A percentile compares a stretch with the other conserved stretches of the same genome.
Evolutionary conservation across 1,140 invertebrate genomes (phyloP).

Genomic region (Philotrypesis tridentata): DNA sequence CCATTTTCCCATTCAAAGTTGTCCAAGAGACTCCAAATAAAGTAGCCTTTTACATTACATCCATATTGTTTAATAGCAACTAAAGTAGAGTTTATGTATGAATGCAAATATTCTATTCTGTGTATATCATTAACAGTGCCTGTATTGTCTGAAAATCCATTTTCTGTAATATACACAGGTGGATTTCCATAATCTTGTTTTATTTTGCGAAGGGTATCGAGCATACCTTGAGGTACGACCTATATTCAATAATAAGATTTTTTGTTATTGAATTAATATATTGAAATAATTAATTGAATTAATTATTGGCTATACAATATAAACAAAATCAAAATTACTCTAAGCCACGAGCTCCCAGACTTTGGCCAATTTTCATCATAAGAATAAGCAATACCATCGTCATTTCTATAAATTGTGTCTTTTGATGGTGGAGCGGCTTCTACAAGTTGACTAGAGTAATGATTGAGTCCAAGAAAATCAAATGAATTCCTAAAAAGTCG

Average conservation of each 20-base stretch:
- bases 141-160: conserved; percentile 72
- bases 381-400: conserved; percentile 53
- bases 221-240: conserved; percentile 74
- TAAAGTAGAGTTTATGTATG: conserved; percentile 80
- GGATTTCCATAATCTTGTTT: conserved; percentile 77
- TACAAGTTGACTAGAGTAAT: conserved; percentile 72
- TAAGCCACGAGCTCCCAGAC: too few relatives aligned
- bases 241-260: too few relatives aligned
- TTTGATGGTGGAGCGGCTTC: conserved; percentile 56
- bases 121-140: too few relatives aligned
- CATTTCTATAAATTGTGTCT: conserved; percentile 53
- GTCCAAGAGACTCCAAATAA: conserved; percentile 84
- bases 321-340: neutral
- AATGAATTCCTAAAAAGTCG: conserved; percentile 67
- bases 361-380: conserved; percentile 61
- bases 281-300: too few relatives aligned
- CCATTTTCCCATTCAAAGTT: conserved; percentile 86
- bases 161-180: conserved; percentile 81
- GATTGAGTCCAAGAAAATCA: conserved; percentile 77
- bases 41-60: conserved; percentile 80
- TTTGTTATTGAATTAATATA: too few relatives aligned
- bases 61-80: conserved; percentile 79
- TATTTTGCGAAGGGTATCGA: conserved; percentile 77
- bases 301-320: neutral
- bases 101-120: conserved; percentile 72